A percentile compares a stretch with the other conserved stretches of the same genome.
Evolutionary conservation across 1,140 invertebrate species (phyloP).

Genomic region (Hermetia illucens): DNA sequence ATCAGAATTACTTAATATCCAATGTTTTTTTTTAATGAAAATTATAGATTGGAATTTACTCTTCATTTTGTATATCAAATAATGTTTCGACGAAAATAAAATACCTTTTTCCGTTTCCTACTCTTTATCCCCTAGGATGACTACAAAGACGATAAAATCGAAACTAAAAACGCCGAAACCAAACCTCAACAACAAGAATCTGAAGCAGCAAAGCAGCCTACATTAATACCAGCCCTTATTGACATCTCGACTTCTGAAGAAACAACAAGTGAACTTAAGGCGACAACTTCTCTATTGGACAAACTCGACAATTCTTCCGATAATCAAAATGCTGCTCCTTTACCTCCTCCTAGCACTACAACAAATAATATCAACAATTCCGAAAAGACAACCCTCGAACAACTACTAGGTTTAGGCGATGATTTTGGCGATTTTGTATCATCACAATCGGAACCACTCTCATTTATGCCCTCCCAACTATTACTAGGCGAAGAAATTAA

Average conservation of each 20-base stretch:
- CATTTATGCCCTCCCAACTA: slow-evolving; percentile 34
- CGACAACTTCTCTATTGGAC: background rate
- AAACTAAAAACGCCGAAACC: slow-evolving; percentile 8
- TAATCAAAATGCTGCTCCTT: background rate
- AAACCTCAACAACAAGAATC: slow-evolving; percentile 14
- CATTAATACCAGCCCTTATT: too few species aligned
- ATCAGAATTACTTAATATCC: too few species aligned
- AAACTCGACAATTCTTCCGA: background rate
- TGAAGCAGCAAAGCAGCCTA: too few species aligned
- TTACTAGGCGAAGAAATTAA: slow-evolving; percentile 9
- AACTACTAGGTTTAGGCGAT: slow-evolving; percentile 1
- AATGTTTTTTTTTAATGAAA: too few species aligned
- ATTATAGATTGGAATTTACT: too few species aligned
- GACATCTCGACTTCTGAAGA: too few species aligned
- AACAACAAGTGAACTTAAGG: background rate
- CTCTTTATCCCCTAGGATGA: slow-evolving; percentile 29
- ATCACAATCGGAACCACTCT: slow-evolving; percentile 9
- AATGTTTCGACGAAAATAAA: too few species aligned
- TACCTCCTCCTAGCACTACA: background rate
- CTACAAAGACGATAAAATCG: slow-evolving; percentile 30
- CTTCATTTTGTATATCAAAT: too few species aligned
- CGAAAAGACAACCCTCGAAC: background rate
- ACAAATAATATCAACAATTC: background rate
- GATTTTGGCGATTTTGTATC: background rate
- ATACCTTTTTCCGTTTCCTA: too few species aligned